These are phyloP conservation scores for Aramus guarauna DNA, from an alignment of 2,113 vertebrate genomes.

Conservation along the genomic window DNA sequence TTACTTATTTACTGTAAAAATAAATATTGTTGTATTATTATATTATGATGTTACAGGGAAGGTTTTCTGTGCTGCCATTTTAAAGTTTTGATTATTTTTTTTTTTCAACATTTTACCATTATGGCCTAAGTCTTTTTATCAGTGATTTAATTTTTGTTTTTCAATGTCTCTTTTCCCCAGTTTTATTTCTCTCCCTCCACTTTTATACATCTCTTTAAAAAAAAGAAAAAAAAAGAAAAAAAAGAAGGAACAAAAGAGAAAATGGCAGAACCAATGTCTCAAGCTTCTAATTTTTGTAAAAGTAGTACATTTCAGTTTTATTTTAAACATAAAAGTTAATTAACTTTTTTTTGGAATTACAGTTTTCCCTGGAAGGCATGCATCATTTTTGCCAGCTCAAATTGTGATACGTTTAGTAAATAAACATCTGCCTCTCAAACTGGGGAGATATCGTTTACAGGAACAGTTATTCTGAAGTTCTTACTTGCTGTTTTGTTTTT, in stretches of 20 bases:
- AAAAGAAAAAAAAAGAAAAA: not conserved
- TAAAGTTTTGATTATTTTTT: fast-evolving
- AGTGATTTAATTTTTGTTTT: not conserved
- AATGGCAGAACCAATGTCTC: not conserved
- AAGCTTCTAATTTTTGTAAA: not conserved
- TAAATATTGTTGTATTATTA: not conserved
- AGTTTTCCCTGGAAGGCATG: not conserved
- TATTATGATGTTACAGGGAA: not conserved
- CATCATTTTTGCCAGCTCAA: not conserved
- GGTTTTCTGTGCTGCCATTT: not conserved
- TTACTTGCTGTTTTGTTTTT: not conserved
- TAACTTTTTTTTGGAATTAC: not conserved
- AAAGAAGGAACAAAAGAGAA: not conserved
- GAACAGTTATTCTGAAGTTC: not conserved
- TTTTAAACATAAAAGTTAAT: not conserved
- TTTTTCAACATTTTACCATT: not conserved
- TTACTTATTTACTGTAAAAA: not conserved
- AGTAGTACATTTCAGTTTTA: not conserved
- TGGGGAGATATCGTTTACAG: not conserved
- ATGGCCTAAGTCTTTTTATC: not conserved
- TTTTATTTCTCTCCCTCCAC: not conserved
- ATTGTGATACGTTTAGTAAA: not conserved
- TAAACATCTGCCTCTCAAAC: not conserved
- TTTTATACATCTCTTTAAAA: not conserved
- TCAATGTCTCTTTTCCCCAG: not conserved